These are phyloP conservation scores for Strigamia maritima DNA, from an alignment of 2,888 invertebrate species.

Conservation along the genomic window DNA sequence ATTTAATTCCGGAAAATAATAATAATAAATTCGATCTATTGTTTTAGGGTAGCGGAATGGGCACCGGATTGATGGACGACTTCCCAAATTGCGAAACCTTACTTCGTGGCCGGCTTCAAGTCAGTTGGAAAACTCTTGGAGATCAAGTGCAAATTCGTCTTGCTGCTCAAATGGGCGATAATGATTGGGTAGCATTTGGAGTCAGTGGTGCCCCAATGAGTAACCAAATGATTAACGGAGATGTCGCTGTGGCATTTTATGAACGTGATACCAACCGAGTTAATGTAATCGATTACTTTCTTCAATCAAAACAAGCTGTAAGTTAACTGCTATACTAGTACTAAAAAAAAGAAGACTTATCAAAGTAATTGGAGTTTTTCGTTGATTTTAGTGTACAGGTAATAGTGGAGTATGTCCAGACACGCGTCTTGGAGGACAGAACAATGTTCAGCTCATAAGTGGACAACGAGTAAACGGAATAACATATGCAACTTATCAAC, in stretches of 20 bases:
- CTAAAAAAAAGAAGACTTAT: too few species aligned
- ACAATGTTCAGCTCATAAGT: constrained; percentile 35
- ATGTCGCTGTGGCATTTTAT: constrained; percentile 46
- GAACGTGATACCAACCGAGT: constrained; percentile 54
- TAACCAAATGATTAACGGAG: constrained; percentile 46
- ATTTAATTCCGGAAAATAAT: neutral
- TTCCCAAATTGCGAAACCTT: constrained; percentile 78
- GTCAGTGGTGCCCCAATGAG: constrained; percentile 65
- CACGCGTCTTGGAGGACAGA: constrained; percentile 40
- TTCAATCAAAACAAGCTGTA: constrained; percentile 67
- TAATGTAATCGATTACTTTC: constrained; percentile 77
- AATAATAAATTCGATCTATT: neutral
- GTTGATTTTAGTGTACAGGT: constrained; percentile 39
- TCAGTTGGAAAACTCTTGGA: constrained; percentile 78
- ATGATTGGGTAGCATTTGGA: constrained; percentile 86
- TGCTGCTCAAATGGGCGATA: constrained; percentile 63
- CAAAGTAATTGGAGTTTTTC: too few species aligned
- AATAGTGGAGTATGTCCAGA: constrained; percentile 41
- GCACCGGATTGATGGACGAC: constrained; percentile 37
- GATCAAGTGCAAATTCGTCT: constrained; percentile 71
- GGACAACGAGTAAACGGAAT: constrained; percentile 39
- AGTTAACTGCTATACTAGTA: neutral
- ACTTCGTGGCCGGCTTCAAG: constrained; percentile 75
- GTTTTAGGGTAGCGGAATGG: neutral
- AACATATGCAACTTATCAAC: constrained; percentile 39